Percentiles rank a stretch among this genome's conserved stretches.
These are phyloP conservation scores for Apogon hyalosoma DNA, from an alignment of 2,797 vertebrate genomes.

Conservation along the genomic window DNA sequence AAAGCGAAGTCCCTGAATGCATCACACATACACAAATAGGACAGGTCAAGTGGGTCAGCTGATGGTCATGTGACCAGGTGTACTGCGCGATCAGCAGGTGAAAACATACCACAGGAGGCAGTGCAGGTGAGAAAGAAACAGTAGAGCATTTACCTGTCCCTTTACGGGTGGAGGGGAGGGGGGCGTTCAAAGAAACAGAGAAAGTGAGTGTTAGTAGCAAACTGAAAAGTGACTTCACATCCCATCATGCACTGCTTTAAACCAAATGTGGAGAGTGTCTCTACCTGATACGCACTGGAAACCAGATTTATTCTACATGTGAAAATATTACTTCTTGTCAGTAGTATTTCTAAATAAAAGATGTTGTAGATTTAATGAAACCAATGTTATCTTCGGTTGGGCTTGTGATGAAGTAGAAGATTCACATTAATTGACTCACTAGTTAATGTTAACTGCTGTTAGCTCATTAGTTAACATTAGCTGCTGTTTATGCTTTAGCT, in stretches of 20 bases:
- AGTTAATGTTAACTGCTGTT: too few species aligned
- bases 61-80: not conserved
- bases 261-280: not conserved
- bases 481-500: too few species aligned
- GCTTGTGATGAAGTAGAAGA: too few species aligned
- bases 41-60: not conserved
- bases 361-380: too few species aligned
- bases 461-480: too few species aligned
- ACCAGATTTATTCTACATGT: too few species aligned
- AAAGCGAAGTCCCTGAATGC: constrained; percentile 93
- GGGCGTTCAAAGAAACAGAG: constrained; percentile 75
- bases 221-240: constrained; percentile 18
- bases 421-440: too few species aligned
- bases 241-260: constrained; percentile 8
- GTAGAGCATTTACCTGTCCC: constrained; percentile 90
- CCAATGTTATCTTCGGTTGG: too few species aligned
- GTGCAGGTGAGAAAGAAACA: constrained; percentile 33
- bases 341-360: too few species aligned
- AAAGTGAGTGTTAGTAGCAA: constrained; percentile 59
- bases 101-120: constrained; percentile 7
- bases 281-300: too few species aligned
- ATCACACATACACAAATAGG: constrained; percentile 16
- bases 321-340: too few species aligned
- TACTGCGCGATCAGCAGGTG: constrained; percentile 5
- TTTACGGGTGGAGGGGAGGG: constrained; percentile 75